Base-by-base conservation (phyloP, 2,113 vertebrate species). In the Chloebia gouldiae region DNA sequence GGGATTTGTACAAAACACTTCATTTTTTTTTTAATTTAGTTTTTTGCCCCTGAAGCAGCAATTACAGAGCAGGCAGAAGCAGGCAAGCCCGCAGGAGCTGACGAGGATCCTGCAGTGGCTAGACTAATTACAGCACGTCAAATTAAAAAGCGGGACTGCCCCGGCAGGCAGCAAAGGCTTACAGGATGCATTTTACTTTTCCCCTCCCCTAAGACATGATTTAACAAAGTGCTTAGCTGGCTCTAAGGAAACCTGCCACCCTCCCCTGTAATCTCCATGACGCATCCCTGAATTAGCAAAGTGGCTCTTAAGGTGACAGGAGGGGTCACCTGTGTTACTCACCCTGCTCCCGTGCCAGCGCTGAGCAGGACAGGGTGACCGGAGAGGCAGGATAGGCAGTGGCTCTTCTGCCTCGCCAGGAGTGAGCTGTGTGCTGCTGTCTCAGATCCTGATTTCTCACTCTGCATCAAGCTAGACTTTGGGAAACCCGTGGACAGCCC, bases 1-100 rank as follows among this genome's bases (percentile, higher is more conserved):
- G 21, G 35, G 71, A 87, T 88, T 91, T 91, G 84, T 81, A 94
- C 82, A 92, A 93, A 93, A 88, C 50, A 54, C 56, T 70, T 89
- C 24, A 2, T 61, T 80, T 39, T 64, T 3, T 54, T 60, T 65
- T 40, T 35, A 11, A 35, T 20, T 61, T 39, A 40, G 47, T 37
- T 75, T 68, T 44, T 21, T n/a, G 4, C 57, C n/a, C 88, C 47
- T 39, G 57, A 86, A 63, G 79, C 75, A 57, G 93, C 85, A 81
- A 92, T 90, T 81, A 40, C 57, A 90, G 79, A 83, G 83, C 72
- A 88, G 84, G 88, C 75, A 80, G 35, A 84, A 92, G 85, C 70
- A 65, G 71, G 91, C 85, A 90, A 90, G 83, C 88, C 88, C 39
- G 6, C 91, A 91, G 96, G 92, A 92, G 59, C 14, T 79, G 79